These are phyloP conservation scores for Philereme transversata DNA, from an alignment of 2,888 invertebrate species.

Conservation along the genomic window DNA sequence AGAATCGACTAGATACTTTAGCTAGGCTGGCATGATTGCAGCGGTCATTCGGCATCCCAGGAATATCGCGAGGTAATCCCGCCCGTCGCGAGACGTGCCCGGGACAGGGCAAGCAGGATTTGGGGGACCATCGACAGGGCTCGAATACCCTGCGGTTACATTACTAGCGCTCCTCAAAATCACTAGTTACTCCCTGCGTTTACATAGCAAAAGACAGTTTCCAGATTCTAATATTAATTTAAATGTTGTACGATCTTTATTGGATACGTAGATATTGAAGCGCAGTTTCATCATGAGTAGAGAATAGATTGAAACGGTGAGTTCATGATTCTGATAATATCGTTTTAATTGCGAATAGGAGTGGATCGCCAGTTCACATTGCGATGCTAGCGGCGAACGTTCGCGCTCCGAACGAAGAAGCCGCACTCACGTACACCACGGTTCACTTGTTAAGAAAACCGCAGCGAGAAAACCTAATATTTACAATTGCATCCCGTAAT, in stretches of 20 bases:
- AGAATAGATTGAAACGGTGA: constrained; percentile 50
- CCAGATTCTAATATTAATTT: constrained; percentile 9
- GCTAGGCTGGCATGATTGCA: constrained; percentile 56
- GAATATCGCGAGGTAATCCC: constrained; percentile 58
- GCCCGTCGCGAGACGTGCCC: constrained; percentile 72
- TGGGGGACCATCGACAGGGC: constrained; percentile 70
- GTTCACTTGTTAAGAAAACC: constrained; percentile 71
- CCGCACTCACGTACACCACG: constrained; percentile 63
- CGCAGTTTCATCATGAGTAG: constrained; percentile 13
- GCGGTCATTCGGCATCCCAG: constrained; percentile 57
- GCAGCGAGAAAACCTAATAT: constrained; percentile 72
- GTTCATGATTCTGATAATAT: constrained; percentile 69
- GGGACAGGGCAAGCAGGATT: constrained; percentile 64
- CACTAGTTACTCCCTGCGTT: constrained; percentile 27
- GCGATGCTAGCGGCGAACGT: constrained; percentile 60
- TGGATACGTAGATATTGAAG: constrained; percentile 4
- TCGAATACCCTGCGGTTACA: constrained; percentile 62
- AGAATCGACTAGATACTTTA: constrained; percentile 38
- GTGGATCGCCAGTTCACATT: constrained; percentile 56
- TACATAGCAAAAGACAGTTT: constrained; percentile 25
- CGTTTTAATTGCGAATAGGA: constrained; percentile 72
- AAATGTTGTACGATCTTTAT: constrained; percentile 8
- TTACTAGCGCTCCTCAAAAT: constrained; percentile 45
- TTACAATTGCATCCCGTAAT: constrained; percentile 70
- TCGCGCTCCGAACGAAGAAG: constrained; percentile 60